A percentile compares a stretch with the other conserved stretches of the same genome.
phyloP scores from a whole-genome alignment of 2,113 vertebrate species.

The Cyphomyrus discorhynchus region DNA sequence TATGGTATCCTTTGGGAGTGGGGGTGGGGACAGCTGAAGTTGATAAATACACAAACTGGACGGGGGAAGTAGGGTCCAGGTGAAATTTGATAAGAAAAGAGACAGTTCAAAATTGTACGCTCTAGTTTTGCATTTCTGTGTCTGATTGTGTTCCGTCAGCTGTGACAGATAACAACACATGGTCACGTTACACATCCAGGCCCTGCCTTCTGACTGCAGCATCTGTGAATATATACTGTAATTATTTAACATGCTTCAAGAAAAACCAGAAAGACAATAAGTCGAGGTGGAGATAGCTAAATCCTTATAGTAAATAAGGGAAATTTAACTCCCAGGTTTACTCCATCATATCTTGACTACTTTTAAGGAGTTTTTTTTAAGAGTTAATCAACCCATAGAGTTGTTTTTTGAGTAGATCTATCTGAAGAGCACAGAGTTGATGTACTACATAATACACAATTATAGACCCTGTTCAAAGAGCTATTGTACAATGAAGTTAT shows the following conservation, averaged over 20 bases:
- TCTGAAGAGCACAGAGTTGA: not conserved
- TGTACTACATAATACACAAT: not conserved
- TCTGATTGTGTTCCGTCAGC: not conserved
- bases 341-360: not conserved
- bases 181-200: not conserved
- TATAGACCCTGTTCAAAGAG: not conserved
- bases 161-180: not conserved
- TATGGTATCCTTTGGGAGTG: not conserved
- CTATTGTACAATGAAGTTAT: not conserved
- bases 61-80: not conserved
- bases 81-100: not conserved
- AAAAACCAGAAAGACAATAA: not conserved
- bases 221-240: slow-evolving; percentile 11
- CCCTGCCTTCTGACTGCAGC: not conserved
- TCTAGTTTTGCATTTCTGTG: not conserved
- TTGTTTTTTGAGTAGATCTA: not conserved
- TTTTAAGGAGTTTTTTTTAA: not conserved
- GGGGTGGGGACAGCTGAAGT: not conserved
- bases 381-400: not conserved
- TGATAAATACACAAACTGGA: not conserved
- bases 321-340: not conserved
- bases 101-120: not conserved
- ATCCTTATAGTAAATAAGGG: not conserved
- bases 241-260: not conserved
- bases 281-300: not conserved